Evolutionary conservation across 2,113 vertebrate species (phyloP).

Genomic region (Procapra przewalskii): DNA sequence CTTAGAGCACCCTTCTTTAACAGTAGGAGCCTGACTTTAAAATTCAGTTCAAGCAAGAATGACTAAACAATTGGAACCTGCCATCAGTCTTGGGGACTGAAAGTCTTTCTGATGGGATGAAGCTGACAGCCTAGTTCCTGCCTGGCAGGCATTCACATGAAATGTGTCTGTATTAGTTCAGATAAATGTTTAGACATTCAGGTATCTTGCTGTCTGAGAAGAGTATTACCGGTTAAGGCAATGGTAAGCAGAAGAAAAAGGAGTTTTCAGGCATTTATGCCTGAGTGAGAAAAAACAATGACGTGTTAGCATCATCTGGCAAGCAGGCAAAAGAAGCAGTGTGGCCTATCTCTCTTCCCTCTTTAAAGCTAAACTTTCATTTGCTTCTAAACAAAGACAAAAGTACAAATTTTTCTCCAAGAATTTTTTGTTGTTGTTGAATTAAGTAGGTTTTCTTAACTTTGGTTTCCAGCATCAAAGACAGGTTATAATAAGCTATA

Average conservation of each 20-base stretch:
- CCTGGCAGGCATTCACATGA: slow-evolving; percentile 73
- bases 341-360: slow-evolving; percentile 47
- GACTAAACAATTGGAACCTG: slow-evolving; percentile 83
- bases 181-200: slow-evolving; percentile 77
- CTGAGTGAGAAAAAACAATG: background rate
- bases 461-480: slow-evolving; percentile 13
- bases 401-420: background rate
- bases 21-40: slow-evolving; percentile 80
- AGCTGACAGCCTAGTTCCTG: slow-evolving; percentile 80
- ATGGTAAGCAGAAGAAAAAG: slow-evolving; percentile 44
- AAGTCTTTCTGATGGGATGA: slow-evolving; percentile 78
- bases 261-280: slow-evolving; percentile 41
- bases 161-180: slow-evolving; percentile 69
- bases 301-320: slow-evolving; percentile 21
- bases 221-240: slow-evolving; percentile 52
- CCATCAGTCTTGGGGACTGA: slow-evolving; percentile 76
- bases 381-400: slow-evolving; percentile 31
- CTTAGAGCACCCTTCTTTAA: slow-evolving; percentile 76
- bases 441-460: slow-evolving; percentile 31
- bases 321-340: slow-evolving; percentile 45
- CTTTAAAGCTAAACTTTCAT: slow-evolving; percentile 39
- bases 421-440: slow-evolving; percentile 28
- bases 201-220: slow-evolving; percentile 70
- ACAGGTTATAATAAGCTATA: background rate
- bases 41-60: slow-evolving; percentile 80